Evolutionary conservation across 2,797 vertebrate genomes (phyloP).

Genomic region (Poeciliopsis presidionis): DNA sequence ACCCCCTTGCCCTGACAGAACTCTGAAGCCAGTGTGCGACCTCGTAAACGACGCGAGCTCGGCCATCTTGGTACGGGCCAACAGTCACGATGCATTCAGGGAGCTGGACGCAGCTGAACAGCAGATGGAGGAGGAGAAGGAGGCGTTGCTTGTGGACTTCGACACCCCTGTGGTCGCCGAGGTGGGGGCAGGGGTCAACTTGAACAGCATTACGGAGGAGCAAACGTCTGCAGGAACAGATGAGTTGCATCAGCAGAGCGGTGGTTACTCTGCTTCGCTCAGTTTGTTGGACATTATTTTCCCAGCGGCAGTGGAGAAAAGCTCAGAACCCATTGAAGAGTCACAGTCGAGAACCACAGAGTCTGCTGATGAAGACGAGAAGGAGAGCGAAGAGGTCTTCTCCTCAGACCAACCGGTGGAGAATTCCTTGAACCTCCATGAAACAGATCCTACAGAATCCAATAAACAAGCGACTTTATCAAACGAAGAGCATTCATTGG

Average conservation of each 20-base stretch:
- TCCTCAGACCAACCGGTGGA: constrained; percentile 23
- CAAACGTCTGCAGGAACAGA: constrained; percentile 12
- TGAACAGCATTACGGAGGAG: not conserved
- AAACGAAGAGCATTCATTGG: constrained; percentile 14
- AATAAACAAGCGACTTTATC: constrained; percentile 9
- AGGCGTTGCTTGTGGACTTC: constrained; percentile 79
- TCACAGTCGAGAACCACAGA: constrained; percentile 30
- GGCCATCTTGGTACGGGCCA: constrained; percentile 71
- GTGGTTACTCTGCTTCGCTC: constrained; percentile 59
- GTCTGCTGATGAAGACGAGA: constrained; percentile 37
- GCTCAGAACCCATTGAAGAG: constrained; percentile 50
- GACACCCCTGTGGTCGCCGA: constrained; percentile 68
- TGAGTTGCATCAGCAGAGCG: constrained; percentile 40
- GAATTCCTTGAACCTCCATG: constrained; percentile 12
- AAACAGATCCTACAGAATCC: constrained; percentile 11
- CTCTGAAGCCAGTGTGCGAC: constrained; percentile 90
- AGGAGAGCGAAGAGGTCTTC: constrained; percentile 19
- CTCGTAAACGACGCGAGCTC: constrained; percentile 90
- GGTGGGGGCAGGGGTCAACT: not conserved
- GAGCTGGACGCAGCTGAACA: constrained; percentile 76
- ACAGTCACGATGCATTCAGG: constrained; percentile 78
- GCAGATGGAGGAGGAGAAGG: constrained; percentile 59
- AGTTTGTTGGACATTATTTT: constrained; percentile 75
- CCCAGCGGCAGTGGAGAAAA: constrained; percentile 63
- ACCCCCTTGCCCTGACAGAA: constrained; percentile 80